Base-by-base conservation (phyloP, 2,888 invertebrate genomes). In the Nudaria mundana region DNA sequence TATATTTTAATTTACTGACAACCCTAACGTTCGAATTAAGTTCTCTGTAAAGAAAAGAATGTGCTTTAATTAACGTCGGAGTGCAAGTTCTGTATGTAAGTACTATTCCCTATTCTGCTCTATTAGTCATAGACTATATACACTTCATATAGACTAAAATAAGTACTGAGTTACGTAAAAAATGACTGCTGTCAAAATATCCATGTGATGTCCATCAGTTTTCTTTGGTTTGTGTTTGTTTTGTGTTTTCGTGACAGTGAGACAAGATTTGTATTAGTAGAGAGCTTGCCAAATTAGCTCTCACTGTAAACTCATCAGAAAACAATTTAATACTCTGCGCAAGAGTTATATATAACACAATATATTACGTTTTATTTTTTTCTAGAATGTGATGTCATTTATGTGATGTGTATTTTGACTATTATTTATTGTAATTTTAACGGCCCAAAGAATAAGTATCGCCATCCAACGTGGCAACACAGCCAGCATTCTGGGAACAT, bases 281-380 rank as follows among this genome's bases (percentile, higher is more conserved):
- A 5, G 15, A 10, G 40, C 36, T 41, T 56, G 53, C 55, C 57
- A 56, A 56, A 50, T 42, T 23, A 18, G 29, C 15, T 13, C 10
- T 2, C 3, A 24, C 6, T 24, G 26, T 35, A 44, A 43, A 48
- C 29, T 30, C 56, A 44, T 44, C 44, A 40, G 10, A 43, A 37
- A 25, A 15, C 18, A 30, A 40, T 40, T 35, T 40, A 20, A 34
- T 37, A 33, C 7, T 18, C 5, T 10, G 10, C 32, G 15, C 3
- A 32, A 11, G 13, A 18, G 22, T 39, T 35, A 5, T 11, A n/a
- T n/a, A 12, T 40, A 22, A 16, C n/a, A 11, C 7, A 2, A 28
- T 12, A 12, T 12, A 8, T 12, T n/a, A n/a, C n/a, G 8, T 20
- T 30, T 20, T 36, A 26, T 12, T 12, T 15, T 18, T 12, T 7